Base-by-base conservation (phyloP, 2,888 invertebrate genomes). In the Dryococelus australis region DNA sequence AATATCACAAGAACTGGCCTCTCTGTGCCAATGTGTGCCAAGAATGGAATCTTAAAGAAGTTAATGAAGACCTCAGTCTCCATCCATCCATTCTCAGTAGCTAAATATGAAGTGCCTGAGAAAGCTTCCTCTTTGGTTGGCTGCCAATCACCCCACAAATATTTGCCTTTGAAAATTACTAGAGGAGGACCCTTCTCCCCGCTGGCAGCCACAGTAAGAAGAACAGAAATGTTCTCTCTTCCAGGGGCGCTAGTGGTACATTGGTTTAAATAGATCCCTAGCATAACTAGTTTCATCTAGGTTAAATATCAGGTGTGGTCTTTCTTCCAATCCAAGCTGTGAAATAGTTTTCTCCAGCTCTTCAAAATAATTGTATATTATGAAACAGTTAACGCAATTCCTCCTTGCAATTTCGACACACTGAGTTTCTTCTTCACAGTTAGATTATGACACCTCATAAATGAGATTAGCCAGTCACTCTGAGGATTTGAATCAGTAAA, bases 371-470 rank as follows among this genome's bases (percentile, higher is more conserved):
- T 20, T 27, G 35, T 43, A 27, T 28, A 90, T 89, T 16, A 90
- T 86, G 86, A 90, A 47, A 13, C 90, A 90, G 88, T 91, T 89
- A 6, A 87, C 79, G 0, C 86, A 87, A 87, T 90, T 90, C 87
- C 90, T 91, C 91, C 90, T 53, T 88, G 90, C 89, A 89, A 90
- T 89, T 89, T 92, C 91, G n/a, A n/a, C 10, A 92, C 90, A 43
- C 89, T 88, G 90, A 92, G 91, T 10, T 91, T 6, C 88, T 89
- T 91, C 90, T 92, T 92, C n/a, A 91, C 86, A 28, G 91, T 90
- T 24, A 92, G 83, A 86, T 89, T 88, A 87, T 91, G 89, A n/a
- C 91, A 87, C 85, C 90, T 90, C 88, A 89, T 90, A 88, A 91
- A 91, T 3, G 84, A 85, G 0, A 89, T n/a, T 86, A 91, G 91